Evolutionary conservation across 1,140 invertebrate species (phyloP), one percentile per base, ranked within the genome.

Genomic region (Philaenus spumarius): DNA sequence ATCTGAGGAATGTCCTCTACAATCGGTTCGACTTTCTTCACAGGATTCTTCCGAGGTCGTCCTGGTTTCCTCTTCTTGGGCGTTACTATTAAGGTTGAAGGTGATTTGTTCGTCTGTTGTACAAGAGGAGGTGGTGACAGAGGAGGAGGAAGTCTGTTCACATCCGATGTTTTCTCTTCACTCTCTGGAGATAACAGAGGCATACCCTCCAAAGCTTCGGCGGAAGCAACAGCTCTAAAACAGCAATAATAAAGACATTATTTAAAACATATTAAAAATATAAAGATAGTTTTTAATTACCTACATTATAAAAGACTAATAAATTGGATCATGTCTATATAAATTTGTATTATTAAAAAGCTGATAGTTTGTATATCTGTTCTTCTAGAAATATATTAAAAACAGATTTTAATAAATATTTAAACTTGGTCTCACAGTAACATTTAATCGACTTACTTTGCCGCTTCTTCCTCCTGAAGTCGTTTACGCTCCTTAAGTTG

Each of bases 121-220:
- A 26, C 42, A 30, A 58, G 35, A 2, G 56, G 34, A 2, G 56
- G 56, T 3, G 56, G 56, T 15, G 56, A 58, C 17, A 51, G 46
- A 5, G 56, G 56, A 3, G 43, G 56, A 12, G 56, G 14, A 12
- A 12, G 15, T 19, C 9, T 11, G 15, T 39, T 19, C 5, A 12
- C 45, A 2, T 19, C 17, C 34, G 12, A 15, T n/a, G 22, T 15
- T 47, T 26, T 37, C 24, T 47, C 15, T 37, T 59, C 34, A 17
- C 53, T 34, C 23, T 59, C 48, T 15, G 48, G 48, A 6, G 58
- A 59, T 19, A 59, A 42, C 47, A 30, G 35, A 12, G 48, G 58
- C 58, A 53, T 59, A 14, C 45, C 56, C 11, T 58, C 56, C 17
- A 58, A 23, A 19, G 34, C 47, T 15, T 57, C 42, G 3, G 15